phyloP scores from a whole-genome alignment of 1,140 invertebrate species.

The Zophobas morio region DNA sequence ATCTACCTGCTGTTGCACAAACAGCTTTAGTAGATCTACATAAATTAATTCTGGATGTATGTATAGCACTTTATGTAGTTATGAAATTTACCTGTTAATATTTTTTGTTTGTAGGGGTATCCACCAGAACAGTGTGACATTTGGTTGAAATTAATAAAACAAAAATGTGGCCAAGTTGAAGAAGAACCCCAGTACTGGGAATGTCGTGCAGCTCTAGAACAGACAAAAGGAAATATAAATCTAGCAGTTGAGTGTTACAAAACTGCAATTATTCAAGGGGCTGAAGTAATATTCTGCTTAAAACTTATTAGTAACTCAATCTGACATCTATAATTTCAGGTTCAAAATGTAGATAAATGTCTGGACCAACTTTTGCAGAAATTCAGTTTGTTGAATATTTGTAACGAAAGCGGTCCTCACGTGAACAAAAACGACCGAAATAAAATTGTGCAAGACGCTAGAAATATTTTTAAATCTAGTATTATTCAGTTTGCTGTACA shows the following conservation, averaged over 20 bases:
- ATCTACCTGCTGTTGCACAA: slow-evolving; percentile 31
- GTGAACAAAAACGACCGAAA: slow-evolving; percentile 55
- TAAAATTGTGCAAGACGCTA: slow-evolving; percentile 67
- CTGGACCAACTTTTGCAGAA: slow-evolving; percentile 72
- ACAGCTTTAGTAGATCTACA: slow-evolving; percentile 65
- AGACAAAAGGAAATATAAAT: slow-evolving; percentile 69
- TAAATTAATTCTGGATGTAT: slow-evolving; percentile 65
- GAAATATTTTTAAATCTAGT: slow-evolving; percentile 73
- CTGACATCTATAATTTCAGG: slow-evolving; percentile 63
- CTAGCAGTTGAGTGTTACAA: slow-evolving; percentile 72
- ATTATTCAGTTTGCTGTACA: slow-evolving; percentile 73
- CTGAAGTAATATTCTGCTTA: slow-evolving; percentile 66
- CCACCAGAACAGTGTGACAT: slow-evolving; percentile 69
- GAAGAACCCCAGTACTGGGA: slow-evolving; percentile 72
- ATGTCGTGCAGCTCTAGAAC: slow-evolving; percentile 72
- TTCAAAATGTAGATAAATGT: slow-evolving; percentile 69
- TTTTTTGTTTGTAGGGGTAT: slow-evolving; percentile 62
- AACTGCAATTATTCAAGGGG: slow-evolving; percentile 71
- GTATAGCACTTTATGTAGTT: slow-evolving; percentile 43
- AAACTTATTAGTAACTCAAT: slow-evolving; percentile 20
- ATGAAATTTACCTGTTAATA: not conserved
- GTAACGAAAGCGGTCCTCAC: slow-evolving; percentile 61
- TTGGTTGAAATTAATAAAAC: slow-evolving; percentile 70
- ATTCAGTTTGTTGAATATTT: slow-evolving; percentile 73
- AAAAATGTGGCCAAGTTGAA: slow-evolving; percentile 65